These are phyloP conservation scores for Muraenolepis orangiensis DNA, from an alignment of 2,797 vertebrate species.

Conservation along the genomic window DNA sequence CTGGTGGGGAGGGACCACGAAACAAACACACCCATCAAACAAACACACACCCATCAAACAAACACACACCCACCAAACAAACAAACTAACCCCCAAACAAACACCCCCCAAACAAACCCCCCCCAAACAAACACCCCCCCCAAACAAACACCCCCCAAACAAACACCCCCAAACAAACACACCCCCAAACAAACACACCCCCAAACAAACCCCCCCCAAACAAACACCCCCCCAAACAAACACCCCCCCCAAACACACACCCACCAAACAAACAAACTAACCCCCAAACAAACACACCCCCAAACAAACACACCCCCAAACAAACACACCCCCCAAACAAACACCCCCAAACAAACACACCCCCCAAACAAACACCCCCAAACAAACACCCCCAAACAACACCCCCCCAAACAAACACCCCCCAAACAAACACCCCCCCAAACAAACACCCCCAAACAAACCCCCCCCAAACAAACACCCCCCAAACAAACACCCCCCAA, in stretches of 20 bases:
- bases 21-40: constrained; percentile 6
- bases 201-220: not conserved
- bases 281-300: constrained; percentile 18
- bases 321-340: constrained; percentile 8
- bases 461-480: constrained; percentile 22
- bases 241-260: not conserved
- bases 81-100: not conserved
- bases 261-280: not conserved
- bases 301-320: not conserved
- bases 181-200: not conserved
- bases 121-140: not conserved
- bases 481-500: not conserved
- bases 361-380: not conserved
- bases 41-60: constrained; percentile 11
- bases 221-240: not conserved
- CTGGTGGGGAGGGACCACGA: not conserved
- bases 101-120: not conserved
- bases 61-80: constrained; percentile 7
- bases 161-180: not conserved
- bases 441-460: constrained; percentile 3
- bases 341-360: constrained; percentile 7
- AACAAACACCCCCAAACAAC: constrained; percentile 6
- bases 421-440: not conserved
- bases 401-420: constrained; percentile 22
- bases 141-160: not conserved